Base-by-base conservation (phyloP, 1,140 invertebrate species). In the Adelges cooleyi region DNA sequence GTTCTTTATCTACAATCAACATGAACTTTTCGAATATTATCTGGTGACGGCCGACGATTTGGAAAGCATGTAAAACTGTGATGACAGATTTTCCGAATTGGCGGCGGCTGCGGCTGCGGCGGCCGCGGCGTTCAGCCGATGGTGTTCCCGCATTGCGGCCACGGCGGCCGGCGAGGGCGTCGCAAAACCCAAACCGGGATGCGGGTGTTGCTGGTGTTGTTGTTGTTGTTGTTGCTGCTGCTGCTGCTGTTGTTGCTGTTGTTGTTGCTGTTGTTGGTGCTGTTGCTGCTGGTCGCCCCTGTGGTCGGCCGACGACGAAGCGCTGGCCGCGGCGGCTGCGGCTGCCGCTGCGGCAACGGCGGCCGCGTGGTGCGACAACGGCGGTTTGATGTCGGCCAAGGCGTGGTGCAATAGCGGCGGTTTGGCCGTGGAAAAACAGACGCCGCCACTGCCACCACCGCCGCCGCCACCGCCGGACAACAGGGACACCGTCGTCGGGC, bases 401-500 rank as follows among this genome's bases (percentile, higher is more conserved):
- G 22, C 2, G 23, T 25, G 36, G 10, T 59, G 36, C 15, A n/a
- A 42, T 13, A 36, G 18, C 1, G 25, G 23, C 23, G 36, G 29
- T 15, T 53, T 53, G 8, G 25, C 25, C 1, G 42, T 62, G 40
- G 56, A 22, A 20, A 62, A 62, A 48, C 56, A 62, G n/a, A n/a
- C 53, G 53, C 25, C 11, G 50, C 20, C 65, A 75, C n/a, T n/a
- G n/a, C n/a, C n/a, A n/a, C n/a, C n/a, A 44, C 53, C 40, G n/a
- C n/a, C 53, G 53, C 25, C 11, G 50, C 20, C 65, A 75, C 77
- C 67, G 68, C 67, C 10, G 67, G 27, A 62, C 9, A 67, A 68
- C 15, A 65, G 65, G 11, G 67, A 13, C 70, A 68, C 18, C 8
- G 56, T 2, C 71, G 71, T 27, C 66, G 69, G 1, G 70, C 59